phyloP scores from a whole-genome alignment of 2,797 vertebrate species.

The Spinibarbus caldwelli region DNA sequence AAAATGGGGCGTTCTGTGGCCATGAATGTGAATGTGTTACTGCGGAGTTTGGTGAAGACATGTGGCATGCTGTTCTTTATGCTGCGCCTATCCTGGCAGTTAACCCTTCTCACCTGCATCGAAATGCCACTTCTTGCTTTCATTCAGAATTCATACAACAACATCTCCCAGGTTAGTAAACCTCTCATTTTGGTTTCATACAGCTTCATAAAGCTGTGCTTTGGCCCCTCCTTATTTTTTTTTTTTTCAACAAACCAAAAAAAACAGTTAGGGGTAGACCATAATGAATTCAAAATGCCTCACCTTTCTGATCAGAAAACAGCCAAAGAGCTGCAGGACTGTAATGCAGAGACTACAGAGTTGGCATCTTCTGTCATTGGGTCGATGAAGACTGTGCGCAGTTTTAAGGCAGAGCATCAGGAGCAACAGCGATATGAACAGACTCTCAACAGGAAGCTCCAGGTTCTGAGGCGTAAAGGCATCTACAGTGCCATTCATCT shows the following conservation, averaged over 20 bases:
- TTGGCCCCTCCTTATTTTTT: background rate
- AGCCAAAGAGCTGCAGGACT: slow-evolving; percentile 80
- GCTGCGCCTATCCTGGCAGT: slow-evolving; percentile 82
- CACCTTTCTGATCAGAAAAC: slow-evolving; percentile 71
- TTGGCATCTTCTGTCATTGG: slow-evolving; percentile 75
- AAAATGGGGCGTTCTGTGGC: slow-evolving; percentile 83
- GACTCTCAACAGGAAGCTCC: slow-evolving; percentile 69
- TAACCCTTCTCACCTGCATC: slow-evolving; percentile 83
- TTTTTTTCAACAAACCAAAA: background rate
- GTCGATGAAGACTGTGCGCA: slow-evolving; percentile 78
- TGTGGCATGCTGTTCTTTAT: slow-evolving; percentile 81
- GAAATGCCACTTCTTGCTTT: slow-evolving; percentile 76
- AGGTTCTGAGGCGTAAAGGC: slow-evolving; percentile 70
- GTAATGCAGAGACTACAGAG: slow-evolving; percentile 76
- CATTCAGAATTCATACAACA: slow-evolving; percentile 76
- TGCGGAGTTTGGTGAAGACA: slow-evolving; percentile 78
- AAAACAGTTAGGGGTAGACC: background rate
- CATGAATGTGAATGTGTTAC: slow-evolving; percentile 76
- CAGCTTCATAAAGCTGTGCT: background rate
- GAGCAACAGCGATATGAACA: slow-evolving; percentile 76
- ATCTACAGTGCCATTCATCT: slow-evolving; percentile 66
- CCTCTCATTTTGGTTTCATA: background rate
- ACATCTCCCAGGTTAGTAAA: slow-evolving; percentile 70
- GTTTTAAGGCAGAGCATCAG: slow-evolving; percentile 78
- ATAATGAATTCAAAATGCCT: background rate